A percentile compares a stretch with the other conserved stretches of the same genome.
These are phyloP conservation scores for Pao palembangensis DNA, from an alignment of 2,113 vertebrate species.

Conservation along the genomic window DNA sequence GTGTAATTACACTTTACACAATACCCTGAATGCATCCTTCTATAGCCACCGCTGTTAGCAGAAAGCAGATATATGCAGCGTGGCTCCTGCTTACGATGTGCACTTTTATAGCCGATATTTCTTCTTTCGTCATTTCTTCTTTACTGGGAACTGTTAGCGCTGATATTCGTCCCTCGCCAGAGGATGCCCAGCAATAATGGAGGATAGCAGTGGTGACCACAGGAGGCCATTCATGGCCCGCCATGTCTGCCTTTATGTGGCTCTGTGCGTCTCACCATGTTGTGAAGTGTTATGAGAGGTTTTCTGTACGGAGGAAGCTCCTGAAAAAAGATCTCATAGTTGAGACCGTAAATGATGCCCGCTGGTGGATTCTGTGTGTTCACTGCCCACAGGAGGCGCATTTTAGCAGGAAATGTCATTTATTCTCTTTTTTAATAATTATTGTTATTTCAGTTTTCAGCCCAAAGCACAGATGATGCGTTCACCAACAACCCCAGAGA, in stretches of 20 bases:
- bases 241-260: conserved; percentile 32
- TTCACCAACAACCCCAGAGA: background rate
- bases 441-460: background rate
- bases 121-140: background rate
- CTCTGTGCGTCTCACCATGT: conserved; percentile 45
- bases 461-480: too few species aligned
- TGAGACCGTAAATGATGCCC: too few species aligned
- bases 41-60: conserved; percentile 12
- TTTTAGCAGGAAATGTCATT: background rate
- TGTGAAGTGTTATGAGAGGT: conserved; percentile 5
- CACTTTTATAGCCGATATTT: conserved; percentile 29
- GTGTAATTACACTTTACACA: conserved; percentile 38
- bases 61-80: conserved; percentile 13
- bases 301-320: background rate
- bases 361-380: too few species aligned
- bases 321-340: too few species aligned
- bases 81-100: conserved; percentile 1
- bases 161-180: conserved; percentile 4
- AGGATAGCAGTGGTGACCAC: conserved; percentile 27
- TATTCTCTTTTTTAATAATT: conserved; percentile 12
- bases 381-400: too few species aligned
- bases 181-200: conserved; percentile 15
- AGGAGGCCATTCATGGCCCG: conserved; percentile 36
- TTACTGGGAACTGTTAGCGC: background rate
- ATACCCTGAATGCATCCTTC: conserved; percentile 24